Evolutionary conservation across 2,113 vertebrate genomes (phyloP), one percentile per base, ranked within the genome.

Genomic region (Grammomys dolichurus): DNA sequence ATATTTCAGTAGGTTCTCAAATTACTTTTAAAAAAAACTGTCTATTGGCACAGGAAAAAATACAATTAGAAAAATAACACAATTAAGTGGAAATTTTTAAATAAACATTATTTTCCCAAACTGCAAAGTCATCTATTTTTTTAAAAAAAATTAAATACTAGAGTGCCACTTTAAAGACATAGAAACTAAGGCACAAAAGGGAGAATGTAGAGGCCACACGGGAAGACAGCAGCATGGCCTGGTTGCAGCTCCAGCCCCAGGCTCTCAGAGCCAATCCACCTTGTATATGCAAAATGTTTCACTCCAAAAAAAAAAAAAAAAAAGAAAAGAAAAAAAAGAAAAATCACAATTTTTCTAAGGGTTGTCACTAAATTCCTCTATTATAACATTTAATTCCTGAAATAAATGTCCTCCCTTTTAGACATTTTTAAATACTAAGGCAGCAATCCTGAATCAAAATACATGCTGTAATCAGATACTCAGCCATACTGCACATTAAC

Each of bases 341-440:
- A 93, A 81, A 58, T 95, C 87, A 76, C 43, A 69, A 26, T 58
- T 76, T 65, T 87, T 95, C 78, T 63, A 63, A 31, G 22, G 33
- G 40, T 65, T 96, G 89, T 95, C 96, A 93, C 87, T 93, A 92
- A 96, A 97, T 94, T 93, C 72, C 75, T 95, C 77, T 96, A 81
- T 93, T 95, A 90, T 87, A 94, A 95, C 36, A 94, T 97, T 97
- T 93, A 97, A 98, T 77, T 96, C 94, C 96, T 95, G 82, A 97
- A 98, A 77, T 96, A 96, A 96, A 65, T 93, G 95, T 95, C 96
- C 92, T 94, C 84, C 58, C 95, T 85, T 96, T 91, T 94, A 90
- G 96, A 84, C 92, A 96, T 97, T 98, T 98, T 96, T 93, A 85
- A 97, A 97, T 95, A 92, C 86, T 97, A 96, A 96, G 72, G 90